A percentile compares a stretch with the other conserved stretches of the same genome.
phyloP scores from a whole-genome alignment of 2,113 vertebrate genomes.

The Fukomys damarensis region DNA sequence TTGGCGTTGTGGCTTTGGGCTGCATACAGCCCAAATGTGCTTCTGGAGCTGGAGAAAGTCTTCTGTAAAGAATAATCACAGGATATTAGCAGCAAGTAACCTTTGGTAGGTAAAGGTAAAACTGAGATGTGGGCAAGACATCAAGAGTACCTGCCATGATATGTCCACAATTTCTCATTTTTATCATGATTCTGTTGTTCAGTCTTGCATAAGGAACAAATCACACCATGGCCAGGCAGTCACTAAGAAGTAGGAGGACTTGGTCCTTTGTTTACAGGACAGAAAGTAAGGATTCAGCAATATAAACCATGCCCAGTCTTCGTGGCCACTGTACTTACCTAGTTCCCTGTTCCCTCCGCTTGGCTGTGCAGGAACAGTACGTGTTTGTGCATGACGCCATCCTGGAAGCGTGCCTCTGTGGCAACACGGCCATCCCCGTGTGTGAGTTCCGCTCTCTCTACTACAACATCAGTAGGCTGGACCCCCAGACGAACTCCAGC shows the following conservation, averaged over 20 bases:
- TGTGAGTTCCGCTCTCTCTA: conserved; percentile 98
- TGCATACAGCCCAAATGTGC: not conserved
- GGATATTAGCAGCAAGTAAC: not conserved
- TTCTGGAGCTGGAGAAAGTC: not conserved
- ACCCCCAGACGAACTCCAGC: conserved; percentile 98
- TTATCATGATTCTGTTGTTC: not conserved
- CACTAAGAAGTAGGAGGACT: not conserved
- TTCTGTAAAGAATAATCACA: not conserved
- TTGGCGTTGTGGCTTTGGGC: not conserved
- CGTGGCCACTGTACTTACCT: not conserved
- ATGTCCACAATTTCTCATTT: not conserved
- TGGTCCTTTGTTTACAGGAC: not conserved
- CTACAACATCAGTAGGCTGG: conserved; percentile 98
- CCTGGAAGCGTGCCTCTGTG: conserved; percentile 97
- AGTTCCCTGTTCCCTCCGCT: rapidly evolving
- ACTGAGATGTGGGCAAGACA: not conserved
- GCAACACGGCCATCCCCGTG: conserved; percentile 97
- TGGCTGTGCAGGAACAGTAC: conserved; percentile 93
- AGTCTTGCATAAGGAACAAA: not conserved
- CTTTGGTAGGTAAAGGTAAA: not conserved
- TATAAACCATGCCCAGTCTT: not conserved
- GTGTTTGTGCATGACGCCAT: conserved; percentile 99
- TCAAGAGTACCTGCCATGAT: not conserved
- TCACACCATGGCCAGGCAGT: not conserved
- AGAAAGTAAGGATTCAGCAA: not conserved